Percentiles rank a stretch among this genome's conserved stretches.
These are phyloP conservation scores for Ciona savignyi DNA, from an alignment of 23 tunicate species.

Conservation along the genomic window DNA sequence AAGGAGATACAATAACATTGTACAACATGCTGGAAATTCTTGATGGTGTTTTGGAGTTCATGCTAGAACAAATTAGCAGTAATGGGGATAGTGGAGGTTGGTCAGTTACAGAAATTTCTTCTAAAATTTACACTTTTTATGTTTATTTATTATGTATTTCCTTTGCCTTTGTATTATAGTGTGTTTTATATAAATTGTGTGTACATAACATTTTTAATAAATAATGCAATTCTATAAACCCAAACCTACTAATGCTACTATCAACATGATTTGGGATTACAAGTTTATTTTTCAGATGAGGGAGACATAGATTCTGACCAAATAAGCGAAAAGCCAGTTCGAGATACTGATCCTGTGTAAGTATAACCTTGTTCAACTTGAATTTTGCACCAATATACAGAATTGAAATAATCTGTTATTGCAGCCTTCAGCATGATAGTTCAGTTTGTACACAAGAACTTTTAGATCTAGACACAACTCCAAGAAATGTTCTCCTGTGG, in stretches of 20 bases:
- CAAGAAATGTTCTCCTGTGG: background rate
- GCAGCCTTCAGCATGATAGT: background rate
- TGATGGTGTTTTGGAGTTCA: slow-evolving; percentile 79
- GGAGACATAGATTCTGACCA: slow-evolving; percentile 76
- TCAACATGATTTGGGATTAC: too few species aligned
- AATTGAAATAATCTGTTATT: background rate
- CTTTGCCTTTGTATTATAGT: background rate
- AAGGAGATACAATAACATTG: slow-evolving; percentile 43
- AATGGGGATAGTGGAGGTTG: slow-evolving; percentile 75
- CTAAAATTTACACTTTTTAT: too few species aligned
- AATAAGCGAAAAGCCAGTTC: slow-evolving; percentile 22
- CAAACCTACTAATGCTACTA: too few species aligned
- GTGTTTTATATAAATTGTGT: background rate
- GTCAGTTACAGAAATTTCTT: too few species aligned
- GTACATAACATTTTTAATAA: too few species aligned
- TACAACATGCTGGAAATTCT: slow-evolving; percentile 81
- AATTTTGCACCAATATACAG: background rate
- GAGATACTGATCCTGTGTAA: background rate
- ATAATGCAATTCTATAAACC: too few species aligned
- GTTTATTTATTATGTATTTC: too few species aligned
- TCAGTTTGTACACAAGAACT: background rate
- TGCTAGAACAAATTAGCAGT: slow-evolving; percentile 59
- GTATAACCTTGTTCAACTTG: background rate
- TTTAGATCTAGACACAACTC: background rate
- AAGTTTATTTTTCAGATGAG: too few species aligned